Base-by-base conservation (phyloP, 92 coral and sea anemone species). In the Bergia sp. region DNA sequence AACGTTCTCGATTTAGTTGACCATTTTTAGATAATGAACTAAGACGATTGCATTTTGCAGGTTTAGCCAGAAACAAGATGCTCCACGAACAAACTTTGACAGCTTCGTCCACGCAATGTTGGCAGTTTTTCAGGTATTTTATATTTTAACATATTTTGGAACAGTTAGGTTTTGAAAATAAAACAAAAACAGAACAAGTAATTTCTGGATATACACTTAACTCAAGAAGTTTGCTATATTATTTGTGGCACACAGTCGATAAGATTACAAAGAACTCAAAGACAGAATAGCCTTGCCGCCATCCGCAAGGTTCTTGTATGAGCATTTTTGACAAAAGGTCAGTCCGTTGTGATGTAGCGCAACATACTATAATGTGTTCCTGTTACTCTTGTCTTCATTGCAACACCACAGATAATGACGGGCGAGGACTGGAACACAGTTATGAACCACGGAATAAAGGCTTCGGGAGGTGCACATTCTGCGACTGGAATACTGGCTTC, bases 371-470 rank as follows among this genome's bases (percentile, higher is more conserved):
- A 20, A 5, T 0, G 15, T 4, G 23, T 44, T 47, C 15, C 0
- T 44, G 15, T 47, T 12, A 20, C 29, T n/a, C 36, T 47, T 21
- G 39, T 47, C 13, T 7, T 47, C 15, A 49, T 44, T 36, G 36
- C 61, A 47, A 49, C 75, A 4, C 82, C 86, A 36, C 86, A 97
- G 99, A 97, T 97, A 86, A 96, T 97, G 95, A 95, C 99, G 1
- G 99, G 99, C 6, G 99, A 97, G 79, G 99, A 97, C 94, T 97
- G 99, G 99, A 95, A 95, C 89, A 88, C 96, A 47, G 96, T 97
- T 5, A 97, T 97, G 99, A 88, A 95, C 86, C 91, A 97, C 76
- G 99, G 99, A 65, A 95, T 97, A 80, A 93, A 90, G 91, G 97
- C 99, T 87, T 90, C 98, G 23, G 98, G 95, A 2, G 99, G 99